phyloP scores from a whole-genome alignment of 1,140 invertebrate species.

The Apis mellifera region Amel_HAv3.1 CM009944.2:1473501-1474000 shows the following conservation, averaged over 20 bases:
- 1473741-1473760: not conserved
- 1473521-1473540: conserved; percentile 6
- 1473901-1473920: not conserved
- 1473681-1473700: not conserved
- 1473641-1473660: not conserved
- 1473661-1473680: not conserved
- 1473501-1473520: not conserved
- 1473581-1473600: not conserved
- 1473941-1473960: conserved; percentile 9
- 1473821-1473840: conserved; percentile 8
- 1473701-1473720: not conserved
- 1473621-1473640: not conserved
- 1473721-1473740: not conserved
- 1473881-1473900: conserved; percentile 19
- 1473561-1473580: not conserved
- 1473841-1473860: conserved; percentile 4
- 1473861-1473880: conserved; percentile 28
- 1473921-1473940: conserved; percentile 32
- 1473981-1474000: conserved; percentile 11
- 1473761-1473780: not conserved
- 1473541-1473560: not conserved
- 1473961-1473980: not conserved
- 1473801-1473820: conserved; percentile 12
- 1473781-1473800: not conserved
- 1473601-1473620: not conserved